Conservation (phyloP, 2,797 vertebrate species). For the Melanotaenia pygmaea region DNA sequence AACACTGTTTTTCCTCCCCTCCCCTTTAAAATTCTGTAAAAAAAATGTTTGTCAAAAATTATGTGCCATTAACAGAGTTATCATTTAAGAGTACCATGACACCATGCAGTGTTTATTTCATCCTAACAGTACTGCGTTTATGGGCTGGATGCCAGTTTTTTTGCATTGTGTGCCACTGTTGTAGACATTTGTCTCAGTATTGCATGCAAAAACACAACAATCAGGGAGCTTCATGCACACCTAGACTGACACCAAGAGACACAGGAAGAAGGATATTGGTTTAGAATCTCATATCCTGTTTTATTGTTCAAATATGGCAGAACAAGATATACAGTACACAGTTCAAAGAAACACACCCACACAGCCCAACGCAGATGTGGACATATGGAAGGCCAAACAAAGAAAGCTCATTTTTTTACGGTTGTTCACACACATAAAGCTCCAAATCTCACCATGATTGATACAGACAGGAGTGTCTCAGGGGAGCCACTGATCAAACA, state of each 20-base stretch:
- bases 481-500: constrained; percentile 57
- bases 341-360: constrained; percentile 58
- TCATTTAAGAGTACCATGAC: background rate
- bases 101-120: background rate
- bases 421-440: constrained; percentile 27
- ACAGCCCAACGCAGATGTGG: constrained; percentile 29
- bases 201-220: background rate
- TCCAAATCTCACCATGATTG: constrained; percentile 35
- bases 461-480: constrained; percentile 50
- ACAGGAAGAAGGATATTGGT: constrained; percentile 51
- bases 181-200: background rate
- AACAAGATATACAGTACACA: constrained; percentile 63
- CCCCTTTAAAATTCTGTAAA: background rate
- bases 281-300: constrained; percentile 76
- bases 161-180: background rate
- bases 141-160: background rate
- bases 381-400: constrained; percentile 56
- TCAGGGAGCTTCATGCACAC: background rate
- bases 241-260: constrained; percentile 33
- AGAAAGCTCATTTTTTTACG: constrained; percentile 26
- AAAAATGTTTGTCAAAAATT: background rate
- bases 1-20: too few species aligned
- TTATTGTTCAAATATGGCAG: constrained; percentile 78
- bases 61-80: background rate
- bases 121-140: background rate